Evolutionary conservation across 2,113 vertebrate genomes (phyloP).

Genomic region (Oxyura jamaicensis): DNA sequence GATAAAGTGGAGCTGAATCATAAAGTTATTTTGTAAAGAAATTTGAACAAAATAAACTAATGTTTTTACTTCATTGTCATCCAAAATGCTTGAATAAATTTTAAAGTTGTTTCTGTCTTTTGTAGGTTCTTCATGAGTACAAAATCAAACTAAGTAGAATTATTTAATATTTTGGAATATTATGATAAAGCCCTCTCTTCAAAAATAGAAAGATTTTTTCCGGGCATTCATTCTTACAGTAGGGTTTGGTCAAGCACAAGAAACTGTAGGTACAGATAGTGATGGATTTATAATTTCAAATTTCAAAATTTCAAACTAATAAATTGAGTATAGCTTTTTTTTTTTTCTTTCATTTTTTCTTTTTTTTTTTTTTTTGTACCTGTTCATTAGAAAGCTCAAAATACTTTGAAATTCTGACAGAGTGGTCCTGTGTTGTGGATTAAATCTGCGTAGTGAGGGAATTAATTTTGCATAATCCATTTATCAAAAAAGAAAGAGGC

Average conservation of each 20-base stretch:
- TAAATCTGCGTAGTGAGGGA: slow-evolving; percentile 47
- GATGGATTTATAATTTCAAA: slow-evolving; percentile 13
- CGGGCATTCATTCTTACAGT: slow-evolving; percentile 79
- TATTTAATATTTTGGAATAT: slow-evolving; percentile 78
- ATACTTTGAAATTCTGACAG: slow-evolving; percentile 42
- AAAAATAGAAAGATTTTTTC: slow-evolving; percentile 81
- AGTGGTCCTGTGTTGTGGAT: slow-evolving; percentile 25
- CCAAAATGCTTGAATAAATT: not conserved
- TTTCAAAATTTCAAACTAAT: slow-evolving; percentile 53
- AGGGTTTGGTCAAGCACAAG: not conserved
- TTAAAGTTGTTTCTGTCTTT: not conserved
- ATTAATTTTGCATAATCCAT: slow-evolving; percentile 69
- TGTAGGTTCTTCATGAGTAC: slow-evolving; percentile 76
- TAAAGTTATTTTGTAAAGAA: not conserved
- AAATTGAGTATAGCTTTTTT: not conserved
- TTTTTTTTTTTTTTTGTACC: not conserved
- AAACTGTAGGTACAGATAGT: slow-evolving; percentile 37
- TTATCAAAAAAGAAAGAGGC: slow-evolving; percentile 49
- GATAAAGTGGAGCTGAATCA: not conserved
- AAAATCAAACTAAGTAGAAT: slow-evolving; percentile 71
- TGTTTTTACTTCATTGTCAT: not conserved
- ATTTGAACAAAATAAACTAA: not conserved
- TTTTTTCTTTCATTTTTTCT: too few species aligned
- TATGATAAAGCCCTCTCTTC: slow-evolving; percentile 79
- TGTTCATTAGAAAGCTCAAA: slow-evolving; percentile 58